A percentile compares a stretch with the other conserved stretches of the same genome.
phyloP scores from a whole-genome alignment of 2,113 vertebrate species.

The Salvelinus alpinus region DNA sequence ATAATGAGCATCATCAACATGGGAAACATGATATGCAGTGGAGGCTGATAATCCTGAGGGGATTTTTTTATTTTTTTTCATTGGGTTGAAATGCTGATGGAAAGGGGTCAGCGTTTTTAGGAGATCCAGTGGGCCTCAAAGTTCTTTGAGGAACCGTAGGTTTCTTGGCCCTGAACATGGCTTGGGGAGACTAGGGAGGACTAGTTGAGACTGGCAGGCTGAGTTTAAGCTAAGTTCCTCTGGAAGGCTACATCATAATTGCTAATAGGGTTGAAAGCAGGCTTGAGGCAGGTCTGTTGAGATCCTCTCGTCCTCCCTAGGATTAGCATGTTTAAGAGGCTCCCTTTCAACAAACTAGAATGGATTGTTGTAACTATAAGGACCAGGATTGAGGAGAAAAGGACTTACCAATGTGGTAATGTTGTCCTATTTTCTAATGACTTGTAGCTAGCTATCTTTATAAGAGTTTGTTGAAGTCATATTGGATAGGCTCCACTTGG shows the following conservation, averaged over 20 bases:
- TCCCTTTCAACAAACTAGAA: constrained; percentile 73
- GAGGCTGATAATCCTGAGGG: no score
- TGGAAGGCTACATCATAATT: constrained; percentile 74
- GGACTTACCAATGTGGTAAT: constrained; percentile 52
- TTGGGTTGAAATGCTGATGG: no score
- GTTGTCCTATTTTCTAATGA: constrained; percentile 52
- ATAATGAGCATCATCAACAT: no score
- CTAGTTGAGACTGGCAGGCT: constrained; percentile 50
- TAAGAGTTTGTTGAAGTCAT: neutral
- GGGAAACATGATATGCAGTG: no score
- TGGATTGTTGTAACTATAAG: constrained; percentile 42
- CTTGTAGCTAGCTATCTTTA: constrained; percentile 2
- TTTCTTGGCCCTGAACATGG: no score
- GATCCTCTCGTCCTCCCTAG: constrained; percentile 66
- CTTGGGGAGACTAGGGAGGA: neutral
- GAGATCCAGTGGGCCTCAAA: no score
- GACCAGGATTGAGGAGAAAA: constrained; percentile 20
- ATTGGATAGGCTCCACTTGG: constrained; percentile 9
- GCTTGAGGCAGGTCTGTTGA: constrained; percentile 76
- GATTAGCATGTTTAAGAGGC: constrained; percentile 82
- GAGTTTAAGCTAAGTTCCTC: constrained; percentile 74
- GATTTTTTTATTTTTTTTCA: no score
- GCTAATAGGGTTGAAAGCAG: constrained; percentile 72
- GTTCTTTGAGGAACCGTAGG: no score
- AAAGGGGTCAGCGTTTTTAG: no score